Conservation (phyloP, 2,113 vertebrate species). For the Manacus vitellinus region DNA sequence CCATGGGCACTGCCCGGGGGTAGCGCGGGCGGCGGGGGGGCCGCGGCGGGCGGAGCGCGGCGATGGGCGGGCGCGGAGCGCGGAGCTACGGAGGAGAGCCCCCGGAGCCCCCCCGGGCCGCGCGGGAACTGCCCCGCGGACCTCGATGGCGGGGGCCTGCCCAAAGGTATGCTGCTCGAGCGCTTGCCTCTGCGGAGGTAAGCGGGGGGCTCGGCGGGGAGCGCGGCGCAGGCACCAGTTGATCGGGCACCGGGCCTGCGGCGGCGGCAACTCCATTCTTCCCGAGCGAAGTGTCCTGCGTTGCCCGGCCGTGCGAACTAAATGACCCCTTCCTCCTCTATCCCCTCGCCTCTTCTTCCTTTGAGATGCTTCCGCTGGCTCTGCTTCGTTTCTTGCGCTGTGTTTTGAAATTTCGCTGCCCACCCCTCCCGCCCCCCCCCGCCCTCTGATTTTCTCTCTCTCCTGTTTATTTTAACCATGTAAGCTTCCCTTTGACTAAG, state of each 20-base stretch:
- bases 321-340: background rate
- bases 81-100: constrained; percentile 5
- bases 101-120: background rate
- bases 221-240: constrained; percentile 7
- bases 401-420: background rate
- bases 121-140: too few species aligned
- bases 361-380: background rate
- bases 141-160: constrained; percentile 9
- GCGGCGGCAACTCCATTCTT: background rate
- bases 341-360: background rate
- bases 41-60: background rate
- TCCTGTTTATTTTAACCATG: too few species aligned
- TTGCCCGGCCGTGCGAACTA: background rate
- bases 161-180: constrained; percentile 70
- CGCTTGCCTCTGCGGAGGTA: constrained; percentile 74
- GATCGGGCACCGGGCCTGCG: background rate
- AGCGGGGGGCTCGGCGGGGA: background rate
- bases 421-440: rapidly evolving
- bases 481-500: too few species aligned
- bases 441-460: too few species aligned
- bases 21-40: background rate
- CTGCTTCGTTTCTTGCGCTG: too few species aligned
- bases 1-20: background rate
- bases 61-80: background rate
- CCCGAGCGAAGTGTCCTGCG: background rate